These are phyloP conservation scores for Ostrea edulis DNA, from an alignment of 1,140 invertebrate genomes.

Conservation along the genomic window DNA sequence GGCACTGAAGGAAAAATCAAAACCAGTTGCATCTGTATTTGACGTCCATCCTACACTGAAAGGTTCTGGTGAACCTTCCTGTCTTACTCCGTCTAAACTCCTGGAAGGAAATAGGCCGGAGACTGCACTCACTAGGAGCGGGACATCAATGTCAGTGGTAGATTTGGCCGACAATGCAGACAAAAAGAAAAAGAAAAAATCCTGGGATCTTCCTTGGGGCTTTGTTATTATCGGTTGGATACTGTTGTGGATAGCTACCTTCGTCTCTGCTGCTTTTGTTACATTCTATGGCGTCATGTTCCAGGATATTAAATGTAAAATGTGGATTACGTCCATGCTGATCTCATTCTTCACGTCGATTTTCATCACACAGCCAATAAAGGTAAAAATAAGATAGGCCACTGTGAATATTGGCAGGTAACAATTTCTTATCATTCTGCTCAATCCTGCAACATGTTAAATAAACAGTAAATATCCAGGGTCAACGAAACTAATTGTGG, in stretches of 20 bases:
- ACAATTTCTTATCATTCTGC: not conserved
- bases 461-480: not conserved
- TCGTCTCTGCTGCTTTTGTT: conserved; percentile 80
- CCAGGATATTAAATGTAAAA: conserved; percentile 81
- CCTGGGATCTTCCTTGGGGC: conserved; percentile 80
- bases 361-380: conserved; percentile 82
- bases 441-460: not conserved
- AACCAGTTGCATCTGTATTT: conserved; percentile 64
- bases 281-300: conserved; percentile 82
- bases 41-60: conserved; percentile 72
- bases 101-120: conserved; percentile 62
- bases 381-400: conserved; percentile 73
- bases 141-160: conserved; percentile 59
- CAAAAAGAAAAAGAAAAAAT: conserved; percentile 70
- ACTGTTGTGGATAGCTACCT: conserved; percentile 78
- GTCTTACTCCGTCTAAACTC: conserved; percentile 55
- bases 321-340: conserved; percentile 83
- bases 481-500: not conserved
- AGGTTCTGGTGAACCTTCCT: conserved; percentile 42
- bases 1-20: conserved; percentile 66
- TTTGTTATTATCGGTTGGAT: conserved; percentile 81
- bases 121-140: conserved; percentile 59
- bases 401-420: not conserved
- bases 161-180: conserved; percentile 43
- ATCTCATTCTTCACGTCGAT: conserved; percentile 82